Percentiles rank a stretch among this genome's conserved stretches.
Conservation (phyloP, 2,797 vertebrate species). For the Myotis planiceps region DNA sequence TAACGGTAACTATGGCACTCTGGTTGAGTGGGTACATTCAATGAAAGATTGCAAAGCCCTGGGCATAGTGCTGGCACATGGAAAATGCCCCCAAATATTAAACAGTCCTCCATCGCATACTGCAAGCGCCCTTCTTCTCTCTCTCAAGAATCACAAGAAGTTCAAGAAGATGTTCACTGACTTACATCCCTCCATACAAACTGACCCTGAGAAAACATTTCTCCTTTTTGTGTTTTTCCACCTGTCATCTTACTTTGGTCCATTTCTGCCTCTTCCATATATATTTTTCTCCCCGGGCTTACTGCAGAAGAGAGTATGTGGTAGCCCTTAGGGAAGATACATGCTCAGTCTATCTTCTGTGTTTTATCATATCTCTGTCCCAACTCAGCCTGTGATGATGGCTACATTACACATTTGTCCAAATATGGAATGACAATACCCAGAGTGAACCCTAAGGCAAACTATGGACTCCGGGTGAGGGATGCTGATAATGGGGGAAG, state of each 20-base stretch:
- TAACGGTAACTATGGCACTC: neutral
- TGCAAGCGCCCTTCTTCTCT: too few species aligned
- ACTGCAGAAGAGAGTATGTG: neutral
- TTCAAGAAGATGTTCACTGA: neutral
- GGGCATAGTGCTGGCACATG: neutral
- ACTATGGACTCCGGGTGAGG: neutral
- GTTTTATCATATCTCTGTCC: neutral
- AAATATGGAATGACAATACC: neutral
- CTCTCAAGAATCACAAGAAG: neutral
- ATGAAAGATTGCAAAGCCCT: neutral
- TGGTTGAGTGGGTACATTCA: neutral
- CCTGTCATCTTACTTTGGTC: neutral
- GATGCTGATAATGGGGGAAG: neutral
- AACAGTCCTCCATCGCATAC: neutral
- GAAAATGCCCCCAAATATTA: neutral
- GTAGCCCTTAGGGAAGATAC: neutral
- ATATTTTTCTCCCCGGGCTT: neutral
- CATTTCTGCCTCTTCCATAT: neutral
- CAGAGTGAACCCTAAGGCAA: neutral
- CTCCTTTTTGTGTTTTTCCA: neutral
- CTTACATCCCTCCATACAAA: neutral
- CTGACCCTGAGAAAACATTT: neutral
- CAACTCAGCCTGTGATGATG: neutral
- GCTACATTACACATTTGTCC: neutral
- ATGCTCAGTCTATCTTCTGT: neutral